Evolutionary conservation across 2,113 vertebrate genomes (phyloP).

Genomic region (Collichthys lucidus): DNA sequence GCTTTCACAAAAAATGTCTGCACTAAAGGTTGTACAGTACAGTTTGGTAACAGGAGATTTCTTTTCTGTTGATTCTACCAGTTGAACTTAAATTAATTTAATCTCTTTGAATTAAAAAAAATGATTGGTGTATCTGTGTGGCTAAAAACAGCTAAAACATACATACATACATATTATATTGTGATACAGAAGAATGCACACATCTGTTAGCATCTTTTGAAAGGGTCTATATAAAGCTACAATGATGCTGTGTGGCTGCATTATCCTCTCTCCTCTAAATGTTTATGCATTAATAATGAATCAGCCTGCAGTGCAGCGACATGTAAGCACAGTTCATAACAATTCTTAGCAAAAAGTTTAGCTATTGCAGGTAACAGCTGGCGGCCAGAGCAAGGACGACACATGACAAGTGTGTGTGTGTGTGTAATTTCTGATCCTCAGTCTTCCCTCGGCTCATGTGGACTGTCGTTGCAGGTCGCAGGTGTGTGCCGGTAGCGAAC

Average conservation of each 20-base stretch:
- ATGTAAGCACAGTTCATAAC: neutral
- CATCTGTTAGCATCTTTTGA: neutral
- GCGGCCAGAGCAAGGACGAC: neutral
- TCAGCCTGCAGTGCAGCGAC: neutral
- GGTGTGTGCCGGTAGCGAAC: constrained; percentile 64
- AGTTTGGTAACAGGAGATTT: neutral
- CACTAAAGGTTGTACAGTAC: neutral
- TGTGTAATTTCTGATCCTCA: neutral
- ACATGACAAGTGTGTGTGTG: neutral
- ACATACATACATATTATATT: too few relatives aligned
- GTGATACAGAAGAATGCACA: neutral
- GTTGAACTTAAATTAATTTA: neutral
- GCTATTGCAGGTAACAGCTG: neutral
- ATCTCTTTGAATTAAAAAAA: neutral
- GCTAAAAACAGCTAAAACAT: neutral
- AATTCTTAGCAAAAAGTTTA: neutral
- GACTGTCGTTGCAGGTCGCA: constrained; percentile 69
- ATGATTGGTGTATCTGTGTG: neutral
- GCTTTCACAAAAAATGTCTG: neutral
- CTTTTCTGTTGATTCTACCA: neutral
- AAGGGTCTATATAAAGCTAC: neutral
- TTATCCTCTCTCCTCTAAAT: neutral
- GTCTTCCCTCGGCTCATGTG: constrained; percentile 40
- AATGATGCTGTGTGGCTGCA: neutral
- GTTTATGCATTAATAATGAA: neutral